These are phyloP conservation scores for Meiosimyza platycephala DNA, from an alignment of 2,888 invertebrate genomes.

Conservation along the genomic window DNA sequence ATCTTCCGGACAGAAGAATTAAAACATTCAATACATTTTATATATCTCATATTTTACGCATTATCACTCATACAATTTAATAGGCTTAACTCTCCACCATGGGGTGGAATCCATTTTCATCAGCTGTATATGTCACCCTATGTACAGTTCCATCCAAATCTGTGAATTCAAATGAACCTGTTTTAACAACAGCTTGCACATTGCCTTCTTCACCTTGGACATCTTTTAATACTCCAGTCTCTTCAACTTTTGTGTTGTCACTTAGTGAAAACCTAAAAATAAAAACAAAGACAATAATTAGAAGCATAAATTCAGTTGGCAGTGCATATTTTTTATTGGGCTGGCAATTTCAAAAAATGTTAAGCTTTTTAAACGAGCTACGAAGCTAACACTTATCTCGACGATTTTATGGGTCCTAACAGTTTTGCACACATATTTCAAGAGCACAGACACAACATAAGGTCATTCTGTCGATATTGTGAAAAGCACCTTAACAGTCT, in stretches of 20 bases:
- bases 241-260: conserved; percentile 51
- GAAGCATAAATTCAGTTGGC: too few relatives aligned
- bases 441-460: too few relatives aligned
- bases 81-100: conserved; percentile 47
- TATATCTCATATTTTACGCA: conserved; percentile 34
- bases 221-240: conserved; percentile 50
- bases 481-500: too few relatives aligned
- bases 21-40: conserved; percentile 31
- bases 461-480: too few relatives aligned
- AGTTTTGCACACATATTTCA: too few relatives aligned
- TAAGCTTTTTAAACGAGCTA: too few relatives aligned
- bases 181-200: conserved; percentile 51
- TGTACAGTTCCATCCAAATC: conserved; percentile 51
- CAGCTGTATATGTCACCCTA: conserved; percentile 55
- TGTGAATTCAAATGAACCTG: conserved; percentile 53
- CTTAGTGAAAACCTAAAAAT: conserved; percentile 47
- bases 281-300: neutral
- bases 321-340: too few relatives aligned
- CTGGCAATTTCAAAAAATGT: too few relatives aligned
- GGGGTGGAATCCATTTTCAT: conserved; percentile 54
- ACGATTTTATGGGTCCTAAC: too few relatives aligned
- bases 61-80: conserved; percentile 30
- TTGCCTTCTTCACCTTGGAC: conserved; percentile 49
- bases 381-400: too few relatives aligned
- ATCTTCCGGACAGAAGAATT: neutral